Percentiles rank a stretch among this genome's conserved stretches.
These are phyloP conservation scores for Muscidifurax raptorellus DNA, from an alignment of 1,140 invertebrate species.

Conservation along the genomic window DNA sequence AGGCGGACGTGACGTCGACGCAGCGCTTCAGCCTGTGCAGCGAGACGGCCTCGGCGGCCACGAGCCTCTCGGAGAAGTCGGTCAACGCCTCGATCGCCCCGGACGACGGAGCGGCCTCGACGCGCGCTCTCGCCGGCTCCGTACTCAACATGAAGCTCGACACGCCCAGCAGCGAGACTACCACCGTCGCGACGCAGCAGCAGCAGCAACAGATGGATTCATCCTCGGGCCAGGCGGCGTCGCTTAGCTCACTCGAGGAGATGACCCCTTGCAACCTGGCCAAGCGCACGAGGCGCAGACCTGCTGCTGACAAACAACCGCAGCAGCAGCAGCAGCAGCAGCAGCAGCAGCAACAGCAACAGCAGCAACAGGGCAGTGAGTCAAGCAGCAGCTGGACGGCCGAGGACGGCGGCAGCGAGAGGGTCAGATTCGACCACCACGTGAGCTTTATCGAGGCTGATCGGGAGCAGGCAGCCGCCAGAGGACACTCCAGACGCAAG, in stretches of 20 bases:
- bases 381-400: slow-evolving; percentile 67
- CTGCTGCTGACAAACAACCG: slow-evolving; percentile 64
- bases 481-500: slow-evolving; percentile 62
- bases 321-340: slow-evolving; percentile 68
- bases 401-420: slow-evolving; percentile 79
- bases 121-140: slow-evolving; percentile 86
- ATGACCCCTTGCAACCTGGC: slow-evolving; percentile 71
- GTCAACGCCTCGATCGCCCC: slow-evolving; percentile 79
- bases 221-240: slow-evolving; percentile 70
- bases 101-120: slow-evolving; percentile 84
- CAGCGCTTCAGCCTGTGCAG: slow-evolving; percentile 85
- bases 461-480: slow-evolving; percentile 58
- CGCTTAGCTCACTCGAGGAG: slow-evolving; percentile 76
- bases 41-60: slow-evolving; percentile 82
- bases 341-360: slow-evolving; percentile 69
- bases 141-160: slow-evolving; percentile 81
- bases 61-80: slow-evolving; percentile 83
- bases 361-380: slow-evolving; percentile 70
- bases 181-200: slow-evolving; percentile 59
- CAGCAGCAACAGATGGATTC: slow-evolving; percentile 65
- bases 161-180: slow-evolving; percentile 64
- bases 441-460: slow-evolving; percentile 74
- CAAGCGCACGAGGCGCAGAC: slow-evolving; percentile 68
- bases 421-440: slow-evolving; percentile 78
- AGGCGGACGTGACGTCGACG: slow-evolving; percentile 83